Evolutionary conservation across 2,797 vertebrate species (phyloP), one percentile per base, ranked within the genome.

Genomic region (Pampus argenteus): DNA sequence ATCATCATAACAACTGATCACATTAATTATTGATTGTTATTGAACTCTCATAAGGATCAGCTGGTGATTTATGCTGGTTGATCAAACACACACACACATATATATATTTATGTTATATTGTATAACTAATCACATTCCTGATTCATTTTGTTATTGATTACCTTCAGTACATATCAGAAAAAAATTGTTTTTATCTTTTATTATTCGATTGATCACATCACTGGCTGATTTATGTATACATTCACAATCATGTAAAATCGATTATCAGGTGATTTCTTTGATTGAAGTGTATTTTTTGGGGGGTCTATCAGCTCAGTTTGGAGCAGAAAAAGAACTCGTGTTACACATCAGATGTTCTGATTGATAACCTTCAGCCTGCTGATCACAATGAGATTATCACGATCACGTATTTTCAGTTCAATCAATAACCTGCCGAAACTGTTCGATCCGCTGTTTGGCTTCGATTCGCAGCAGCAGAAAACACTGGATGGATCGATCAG

Each of bases 331-430:
- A 7, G n/a, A 36, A 23, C 31, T 9, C 42, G 2, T 9, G 25
- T 45, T 50, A 20, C 1, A 20, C 20, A 42, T 47, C 8, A 13
- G 42, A 20, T 52, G 40, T 5, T 51, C 4, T 68, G 65, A 74
- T 38, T 45, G 67, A 81, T 51, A 50, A 81, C 67, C 82, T 66
- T 62, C 34, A 51, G 54, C 54, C 47, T 10, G 11, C 0, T 7
- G 51, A 71, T 79, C 63, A 54, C 23, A 17, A 13, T 1, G 4
- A 22, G 34, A 31, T 18, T 8, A 31, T 15, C 28, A 14, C 14
- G 9, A 11, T 48, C 23, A 3, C 9, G 25, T 42, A 14, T 40
- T 57, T 15, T 5, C 8, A 1, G 18, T 18, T 49, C n/a, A 6
- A 54, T 14, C 61, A 1, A 9, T 8, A 34, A 45, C 9, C 25